Evolutionary conservation across 2,113 vertebrate genomes (phyloP), one percentile per base, ranked within the genome.

Genomic region (Zootoca vivipara): DNA sequence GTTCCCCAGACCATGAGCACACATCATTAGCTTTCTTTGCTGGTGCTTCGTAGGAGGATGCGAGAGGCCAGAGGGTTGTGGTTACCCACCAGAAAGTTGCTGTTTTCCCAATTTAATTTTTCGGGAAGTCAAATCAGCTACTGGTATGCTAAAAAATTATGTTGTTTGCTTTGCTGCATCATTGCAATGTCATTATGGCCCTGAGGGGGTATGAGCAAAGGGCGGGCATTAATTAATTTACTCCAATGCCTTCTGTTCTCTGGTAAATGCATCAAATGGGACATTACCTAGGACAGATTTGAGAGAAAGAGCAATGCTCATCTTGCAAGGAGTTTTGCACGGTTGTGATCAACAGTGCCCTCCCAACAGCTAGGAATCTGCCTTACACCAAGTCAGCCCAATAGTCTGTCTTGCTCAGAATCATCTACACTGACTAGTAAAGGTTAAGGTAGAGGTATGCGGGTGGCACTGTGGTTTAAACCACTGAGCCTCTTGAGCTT

Each of bases 11-110:
- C 79, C 81, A 73, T n/a, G 20, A 93, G 13, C 92, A 40, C 67
- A 83, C 65, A 91, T 96, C 70, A 86, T 92, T 95, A 94, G 82
- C 90, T 77, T 80, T 93, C 81, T 77, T 79, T 75, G 87, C 77
- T 79, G 90, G 85, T 86, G 94, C 91, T 67, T 40, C 56, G 58
- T 86, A 91, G 87, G 84, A 86, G 9, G 81, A 82, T 38, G 28
- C 77, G 67, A 75, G 90, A 86, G 80, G 83, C 20, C 38, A 89
- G 46, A 73, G 78, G 40, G 87, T 90, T 7, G 91, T 30, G 81
- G 75, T 87, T 93, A 94, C 78, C 87, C 90, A 20, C 15, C 56
- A 91, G 70, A 89, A 95, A 92, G 62, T 69, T 40, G n/a, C 12
- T 62, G 26, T 42, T 82, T 93, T 94, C 92, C 87, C 70, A 83